Evolutionary conservation across 2,797 vertebrate species (phyloP).

Genomic region (Strix occidentalis): DNA sequence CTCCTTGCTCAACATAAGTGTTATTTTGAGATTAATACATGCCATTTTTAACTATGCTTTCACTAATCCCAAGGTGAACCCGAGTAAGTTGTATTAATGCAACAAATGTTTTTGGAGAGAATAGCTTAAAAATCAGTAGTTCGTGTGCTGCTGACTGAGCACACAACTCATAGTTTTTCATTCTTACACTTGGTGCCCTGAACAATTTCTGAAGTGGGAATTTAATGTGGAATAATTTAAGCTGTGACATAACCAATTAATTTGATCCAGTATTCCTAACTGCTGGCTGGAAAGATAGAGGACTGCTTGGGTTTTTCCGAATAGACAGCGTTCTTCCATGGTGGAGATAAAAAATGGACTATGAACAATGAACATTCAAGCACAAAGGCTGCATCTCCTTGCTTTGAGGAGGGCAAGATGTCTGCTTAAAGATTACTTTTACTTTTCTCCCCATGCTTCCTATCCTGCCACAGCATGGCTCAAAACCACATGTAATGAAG

Average conservation of each 20-base stretch:
- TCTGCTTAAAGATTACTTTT: background rate
- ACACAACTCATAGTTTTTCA: constrained; percentile 78
- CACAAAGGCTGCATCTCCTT: background rate
- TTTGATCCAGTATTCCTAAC: background rate
- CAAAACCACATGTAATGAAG: background rate
- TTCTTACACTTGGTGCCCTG: constrained; percentile 63
- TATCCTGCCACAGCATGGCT: background rate
- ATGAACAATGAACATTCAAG: background rate
- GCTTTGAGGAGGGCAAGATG: background rate
- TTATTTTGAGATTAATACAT: constrained; percentile 35
- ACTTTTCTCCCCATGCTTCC: background rate
- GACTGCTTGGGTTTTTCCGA: background rate
- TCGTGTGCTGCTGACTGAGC: constrained; percentile 61
- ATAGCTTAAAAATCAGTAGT: constrained; percentile 61
- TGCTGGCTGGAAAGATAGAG: background rate
- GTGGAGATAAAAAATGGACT: background rate
- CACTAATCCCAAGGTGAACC: constrained; percentile 30
- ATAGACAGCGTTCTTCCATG: background rate
- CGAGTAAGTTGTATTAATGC: constrained; percentile 38
- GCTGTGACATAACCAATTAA: background rate
- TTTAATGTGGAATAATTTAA: background rate
- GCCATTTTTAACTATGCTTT: constrained; percentile 26
- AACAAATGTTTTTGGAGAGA: constrained; percentile 71
- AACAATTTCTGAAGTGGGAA: background rate
- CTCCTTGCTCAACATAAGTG: background rate